These are phyloP conservation scores for Lithosia quadra DNA, from an alignment of 2,888 invertebrate species.

Conservation along the genomic window DNA sequence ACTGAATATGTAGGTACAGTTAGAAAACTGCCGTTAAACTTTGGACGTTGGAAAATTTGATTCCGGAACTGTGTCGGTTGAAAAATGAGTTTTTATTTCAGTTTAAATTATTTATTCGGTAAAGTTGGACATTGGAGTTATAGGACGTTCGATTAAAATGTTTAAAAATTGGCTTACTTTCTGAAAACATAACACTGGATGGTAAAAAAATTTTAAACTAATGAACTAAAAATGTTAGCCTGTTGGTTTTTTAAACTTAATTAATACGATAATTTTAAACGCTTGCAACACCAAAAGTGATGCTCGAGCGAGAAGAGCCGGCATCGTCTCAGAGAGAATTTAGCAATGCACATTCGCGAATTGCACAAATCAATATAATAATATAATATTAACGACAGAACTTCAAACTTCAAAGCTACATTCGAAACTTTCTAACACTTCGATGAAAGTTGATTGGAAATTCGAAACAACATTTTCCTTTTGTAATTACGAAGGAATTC, in stretches of 20 bases:
- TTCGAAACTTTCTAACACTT: background rate
- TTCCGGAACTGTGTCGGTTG: conserved; percentile 15
- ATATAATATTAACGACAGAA: background rate
- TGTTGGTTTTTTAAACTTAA: too few relatives aligned
- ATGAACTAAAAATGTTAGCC: too few relatives aligned
- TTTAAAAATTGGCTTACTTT: too few relatives aligned
- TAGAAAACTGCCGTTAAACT: conserved; percentile 30
- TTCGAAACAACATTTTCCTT: background rate
- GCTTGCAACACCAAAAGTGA: too few relatives aligned
- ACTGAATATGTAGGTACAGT: conserved; percentile 12
- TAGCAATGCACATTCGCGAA: too few relatives aligned
- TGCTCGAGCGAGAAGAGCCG: too few relatives aligned
- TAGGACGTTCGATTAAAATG: background rate
- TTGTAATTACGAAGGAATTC: conserved; percentile 7
- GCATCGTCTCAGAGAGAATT: too few relatives aligned
- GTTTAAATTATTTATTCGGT: conserved; percentile 23
- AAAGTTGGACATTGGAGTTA: background rate
- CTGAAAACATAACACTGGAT: too few relatives aligned
- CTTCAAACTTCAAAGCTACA: background rate
- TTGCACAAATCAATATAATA: too few relatives aligned
- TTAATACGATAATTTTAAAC: too few relatives aligned
- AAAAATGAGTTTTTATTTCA: conserved; percentile 23
- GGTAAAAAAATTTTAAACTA: too few relatives aligned
- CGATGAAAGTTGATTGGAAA: conserved; percentile 4
- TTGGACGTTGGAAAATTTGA: conserved; percentile 26